Evolutionary conservation across 2,113 vertebrate genomes (phyloP), one percentile per base, ranked within the genome.

Genomic region (Otis tarda): DNA sequence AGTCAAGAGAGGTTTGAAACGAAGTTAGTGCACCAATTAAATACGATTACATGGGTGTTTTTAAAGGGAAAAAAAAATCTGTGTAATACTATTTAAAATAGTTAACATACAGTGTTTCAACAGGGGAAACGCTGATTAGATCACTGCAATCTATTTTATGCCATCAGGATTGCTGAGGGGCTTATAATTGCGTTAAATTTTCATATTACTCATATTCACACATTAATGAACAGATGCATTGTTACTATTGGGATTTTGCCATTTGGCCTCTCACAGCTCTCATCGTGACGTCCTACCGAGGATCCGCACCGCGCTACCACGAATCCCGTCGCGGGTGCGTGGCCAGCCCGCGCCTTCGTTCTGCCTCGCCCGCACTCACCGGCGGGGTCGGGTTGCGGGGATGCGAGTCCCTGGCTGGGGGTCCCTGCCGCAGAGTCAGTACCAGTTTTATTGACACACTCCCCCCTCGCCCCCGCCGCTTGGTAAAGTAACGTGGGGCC

Each of bases 241-340:
- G 91, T 97, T 97, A 94, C 97, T 95, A 91, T 77, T 97, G 97
- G 92, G 95, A 94, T 97, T 96, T 93, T 96, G 94, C 92, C 95
- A 97, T 94, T 97, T 95, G 89, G 73, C 94, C 93, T 96, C 97
- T 93, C 69, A 37, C 75, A 87, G 95, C 95, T 73, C 87, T 91
- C 60, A 92, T 89, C 75, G 50, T 31, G 79, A 57, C 93, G 91
- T 96, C 92, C 93, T 87, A 28, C 90, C 31, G 80, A 19, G 71
- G 71, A 86, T 93, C 76, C 95, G 91, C n/a, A 74, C 83, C 81
- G 13, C 92, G 80, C 94, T 55, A 80, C 83, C 76, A 80, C 74
- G 95, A 89, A 89, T 64, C 16, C 52, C 20, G 22, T 68, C 61
- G 81, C 8, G 55, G 70, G 82, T 92, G 79, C 49, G 8, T 31